Base-by-base conservation (phyloP, 2,797 vertebrate genomes). In the Diglossa cyanea region DNA sequence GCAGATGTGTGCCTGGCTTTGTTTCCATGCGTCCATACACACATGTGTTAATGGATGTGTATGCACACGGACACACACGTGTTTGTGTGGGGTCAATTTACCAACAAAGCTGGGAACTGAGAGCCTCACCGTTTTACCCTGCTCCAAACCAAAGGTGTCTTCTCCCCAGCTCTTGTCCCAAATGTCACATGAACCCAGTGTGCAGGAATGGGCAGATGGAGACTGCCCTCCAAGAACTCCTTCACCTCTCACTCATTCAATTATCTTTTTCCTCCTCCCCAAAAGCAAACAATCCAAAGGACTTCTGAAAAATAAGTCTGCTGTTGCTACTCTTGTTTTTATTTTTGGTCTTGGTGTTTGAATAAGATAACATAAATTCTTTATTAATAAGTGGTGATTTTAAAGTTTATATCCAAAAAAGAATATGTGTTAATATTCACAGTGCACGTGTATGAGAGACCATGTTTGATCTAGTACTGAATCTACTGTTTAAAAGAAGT, bases 31-130 rank as follows among this genome's bases (percentile, higher is more conserved):
- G 5, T 25, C 10, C n/a, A 2, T 12, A 9, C 50, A 24, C 17
- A 6, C 1, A 2, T 1, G 1, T 35, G 35, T 25, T 24, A 47
- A 4, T 3, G 7, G 79, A 2, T 17, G 18, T 51, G 17, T 19
- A 1, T n/a, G 23, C 28, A 30, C 17, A 9, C 0, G 0, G 35
- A 14, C 23, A 7, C 5, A 2, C 3, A 3, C 7, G 1, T 6
- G 26, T 3, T 1, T 10, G 2, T 17, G 11, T 2, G 26, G 39
- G 13, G 2, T 50, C 62, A 62, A 35, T 60, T 90, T 70, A 17
- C 28, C 18, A 51, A 7, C 7, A 15, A 7, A 37, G 20, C 54
- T 30, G 20, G 25, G 18, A 44, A 5, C 20, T 39, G 28, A 39
- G 8, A 47, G 17, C 54, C 31, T 48, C 0, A 1, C 33, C 11